phyloP scores from a whole-genome alignment of 2,888 invertebrate species.

The Cryptocephalus primarius region DNA sequence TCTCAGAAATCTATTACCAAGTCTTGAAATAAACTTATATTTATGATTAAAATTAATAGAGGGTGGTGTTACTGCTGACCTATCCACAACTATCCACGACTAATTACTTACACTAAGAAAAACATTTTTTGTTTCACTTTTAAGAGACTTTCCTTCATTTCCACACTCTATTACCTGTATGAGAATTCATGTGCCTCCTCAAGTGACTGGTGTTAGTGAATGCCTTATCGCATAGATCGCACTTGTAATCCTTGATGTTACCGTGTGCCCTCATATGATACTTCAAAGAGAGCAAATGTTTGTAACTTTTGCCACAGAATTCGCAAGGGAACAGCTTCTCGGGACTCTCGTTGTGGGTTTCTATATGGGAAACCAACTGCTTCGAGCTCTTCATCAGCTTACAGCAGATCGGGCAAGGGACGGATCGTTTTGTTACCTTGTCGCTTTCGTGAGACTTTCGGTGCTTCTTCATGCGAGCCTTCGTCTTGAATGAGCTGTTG shows the following conservation, averaged over 20 bases:
- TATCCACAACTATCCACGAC: too few species aligned
- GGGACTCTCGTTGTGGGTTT: conserved; percentile 20
- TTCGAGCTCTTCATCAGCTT: conserved; percentile 24
- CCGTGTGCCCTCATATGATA: conserved; percentile 23
- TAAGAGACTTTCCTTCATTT: too few species aligned
- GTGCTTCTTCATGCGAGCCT: conserved; percentile 27
- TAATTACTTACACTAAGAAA: too few species aligned
- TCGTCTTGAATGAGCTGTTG: conserved; percentile 28
- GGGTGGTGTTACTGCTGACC: too few species aligned
- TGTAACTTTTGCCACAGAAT: conserved; percentile 26
- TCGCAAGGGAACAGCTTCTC: conserved; percentile 25
- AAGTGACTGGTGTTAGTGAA: conserved; percentile 27
- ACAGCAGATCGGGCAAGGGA: conserved; percentile 24
- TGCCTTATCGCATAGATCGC: conserved; percentile 26
- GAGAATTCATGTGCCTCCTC: conserved; percentile 27
- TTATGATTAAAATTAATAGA: neutral
- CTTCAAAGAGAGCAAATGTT: conserved; percentile 21
- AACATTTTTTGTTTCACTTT: too few species aligned
- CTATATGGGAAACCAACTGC: conserved; percentile 24
- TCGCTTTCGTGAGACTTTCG: conserved; percentile 23
- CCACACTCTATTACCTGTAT: conserved; percentile 19
- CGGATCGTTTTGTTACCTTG: conserved; percentile 18
- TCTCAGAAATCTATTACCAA: too few species aligned
- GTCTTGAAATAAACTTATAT: neutral
- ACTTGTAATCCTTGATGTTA: conserved; percentile 22